Percentiles rank a stretch among this genome's conserved stretches.
phyloP scores from a whole-genome alignment of 2,888 invertebrate species.

The Eubasilissa splendida region DNA sequence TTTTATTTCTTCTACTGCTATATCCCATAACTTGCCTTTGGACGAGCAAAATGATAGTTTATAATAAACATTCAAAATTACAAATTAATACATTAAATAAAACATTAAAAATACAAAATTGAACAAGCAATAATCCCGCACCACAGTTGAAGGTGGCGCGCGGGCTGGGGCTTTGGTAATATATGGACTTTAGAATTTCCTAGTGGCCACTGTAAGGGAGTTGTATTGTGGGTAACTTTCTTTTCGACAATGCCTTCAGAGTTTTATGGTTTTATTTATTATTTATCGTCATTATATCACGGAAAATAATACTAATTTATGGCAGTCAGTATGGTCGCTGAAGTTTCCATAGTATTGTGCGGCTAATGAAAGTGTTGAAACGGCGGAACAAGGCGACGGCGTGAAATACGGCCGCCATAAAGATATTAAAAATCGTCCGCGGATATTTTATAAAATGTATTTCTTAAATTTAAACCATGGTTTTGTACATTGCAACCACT shows the following conservation, averaged over 20 bases:
- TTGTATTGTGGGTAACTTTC: conserved; percentile 43
- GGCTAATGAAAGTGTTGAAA: neutral
- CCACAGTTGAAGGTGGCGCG: conserved; percentile 20
- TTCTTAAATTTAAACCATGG: no score
- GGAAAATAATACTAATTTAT: conserved; percentile 46
- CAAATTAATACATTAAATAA: no score
- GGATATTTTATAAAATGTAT: no score
- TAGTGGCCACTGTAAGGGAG: conserved; percentile 32
- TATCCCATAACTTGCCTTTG: no score
- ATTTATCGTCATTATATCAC: conserved; percentile 44
- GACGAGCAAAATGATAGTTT: no score
- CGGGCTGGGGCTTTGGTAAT: conserved; percentile 17
- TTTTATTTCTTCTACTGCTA: no score
- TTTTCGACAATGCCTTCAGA: conserved; percentile 43
- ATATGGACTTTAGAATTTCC: conserved; percentile 39
- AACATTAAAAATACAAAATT: no score
- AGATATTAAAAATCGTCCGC: conserved; percentile 2
- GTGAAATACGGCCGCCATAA: neutral
- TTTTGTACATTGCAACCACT: no score
- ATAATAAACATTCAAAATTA: no score
- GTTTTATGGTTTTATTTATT: conserved; percentile 48
- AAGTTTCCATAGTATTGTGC: conserved; percentile 14
- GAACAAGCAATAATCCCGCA: neutral
- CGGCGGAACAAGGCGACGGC: neutral
- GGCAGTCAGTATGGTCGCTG: conserved; percentile 11